Percentiles rank a stretch among this genome's conserved stretches.
phyloP scores from a whole-genome alignment of 2,888 invertebrate genomes.

The Leptogaster cylindrica region DNA sequence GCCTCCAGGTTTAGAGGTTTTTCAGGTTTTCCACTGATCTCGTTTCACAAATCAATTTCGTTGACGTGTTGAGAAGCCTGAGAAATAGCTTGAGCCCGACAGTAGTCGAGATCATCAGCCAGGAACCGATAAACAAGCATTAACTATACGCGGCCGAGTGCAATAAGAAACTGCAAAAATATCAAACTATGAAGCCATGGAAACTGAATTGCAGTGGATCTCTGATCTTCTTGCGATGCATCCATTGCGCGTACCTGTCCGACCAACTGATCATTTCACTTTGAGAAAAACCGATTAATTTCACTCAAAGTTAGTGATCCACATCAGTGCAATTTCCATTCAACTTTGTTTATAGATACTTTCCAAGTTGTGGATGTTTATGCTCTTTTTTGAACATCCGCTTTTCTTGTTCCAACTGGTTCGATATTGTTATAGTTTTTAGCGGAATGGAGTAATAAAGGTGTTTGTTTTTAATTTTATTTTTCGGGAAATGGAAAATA shows the following conservation, averaged over 20 bases:
- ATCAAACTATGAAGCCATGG: not conserved
- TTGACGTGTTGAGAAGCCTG: conserved; percentile 33
- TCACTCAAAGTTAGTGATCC: conserved; percentile 38
- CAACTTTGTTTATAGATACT: conserved; percentile 2
- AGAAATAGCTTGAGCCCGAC: conserved; percentile 27
- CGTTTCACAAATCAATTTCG: conserved; percentile 39
- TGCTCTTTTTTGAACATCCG: conserved; percentile 28
- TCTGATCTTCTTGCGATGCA: not conserved
- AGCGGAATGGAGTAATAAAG: conserved; percentile 15
- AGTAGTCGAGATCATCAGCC: conserved; percentile 24
- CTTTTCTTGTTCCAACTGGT: conserved; percentile 32
- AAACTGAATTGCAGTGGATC: not conserved
- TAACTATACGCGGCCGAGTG: conserved; percentile 5
- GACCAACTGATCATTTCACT: conserved; percentile 37
- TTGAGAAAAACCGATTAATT: conserved; percentile 41
- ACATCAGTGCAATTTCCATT: conserved; percentile 18
- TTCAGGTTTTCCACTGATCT: conserved; percentile 37
- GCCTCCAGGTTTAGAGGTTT: conserved; percentile 18
- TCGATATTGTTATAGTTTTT: conserved; percentile 29
- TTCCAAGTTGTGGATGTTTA: not conserved
- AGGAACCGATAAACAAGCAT: conserved; percentile 13
- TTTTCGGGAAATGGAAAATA: too few species aligned
- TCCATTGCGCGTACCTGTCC: conserved; percentile 8
- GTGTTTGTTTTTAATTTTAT: too few species aligned
- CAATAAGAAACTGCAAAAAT: conserved; percentile 15